Conservation (phyloP, 2,113 vertebrate species). For the Sorex araneus region DNA sequence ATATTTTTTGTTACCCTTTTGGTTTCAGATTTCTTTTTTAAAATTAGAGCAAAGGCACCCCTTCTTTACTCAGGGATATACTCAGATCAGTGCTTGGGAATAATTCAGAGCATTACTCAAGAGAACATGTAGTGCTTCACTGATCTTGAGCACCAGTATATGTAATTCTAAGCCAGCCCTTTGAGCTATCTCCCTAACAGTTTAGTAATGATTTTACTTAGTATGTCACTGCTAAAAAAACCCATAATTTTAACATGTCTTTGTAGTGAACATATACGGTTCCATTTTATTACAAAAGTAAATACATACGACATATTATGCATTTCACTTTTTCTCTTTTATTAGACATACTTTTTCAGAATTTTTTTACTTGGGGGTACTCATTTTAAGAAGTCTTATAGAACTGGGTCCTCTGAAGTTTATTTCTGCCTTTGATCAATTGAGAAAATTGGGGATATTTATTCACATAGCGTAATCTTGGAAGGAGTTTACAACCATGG, state of each 20-base stretch:
- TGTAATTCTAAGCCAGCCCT: too few species aligned
- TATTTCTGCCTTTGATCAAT: constrained; percentile 34
- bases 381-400: background rate
- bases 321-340: background rate
- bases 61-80: too few species aligned
- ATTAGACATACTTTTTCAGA: background rate
- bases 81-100: too few species aligned
- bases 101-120: too few species aligned
- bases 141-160: too few species aligned
- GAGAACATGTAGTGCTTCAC: too few species aligned
- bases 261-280: background rate
- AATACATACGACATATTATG: background rate
- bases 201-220: too few species aligned
- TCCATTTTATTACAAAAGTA: constrained; percentile 36
- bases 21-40: background rate
- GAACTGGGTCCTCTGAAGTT: background rate
- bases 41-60: too few species aligned
- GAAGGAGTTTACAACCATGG: background rate
- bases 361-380: background rate
- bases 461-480: background rate
- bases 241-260: too few species aligned
- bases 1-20: background rate
- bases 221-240: too few species aligned
- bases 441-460: background rate
- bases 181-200: too few species aligned